These are phyloP conservation scores for Corvus hawaiiensis DNA, from an alignment of 2,113 vertebrate species.

Conservation along the genomic window DNA sequence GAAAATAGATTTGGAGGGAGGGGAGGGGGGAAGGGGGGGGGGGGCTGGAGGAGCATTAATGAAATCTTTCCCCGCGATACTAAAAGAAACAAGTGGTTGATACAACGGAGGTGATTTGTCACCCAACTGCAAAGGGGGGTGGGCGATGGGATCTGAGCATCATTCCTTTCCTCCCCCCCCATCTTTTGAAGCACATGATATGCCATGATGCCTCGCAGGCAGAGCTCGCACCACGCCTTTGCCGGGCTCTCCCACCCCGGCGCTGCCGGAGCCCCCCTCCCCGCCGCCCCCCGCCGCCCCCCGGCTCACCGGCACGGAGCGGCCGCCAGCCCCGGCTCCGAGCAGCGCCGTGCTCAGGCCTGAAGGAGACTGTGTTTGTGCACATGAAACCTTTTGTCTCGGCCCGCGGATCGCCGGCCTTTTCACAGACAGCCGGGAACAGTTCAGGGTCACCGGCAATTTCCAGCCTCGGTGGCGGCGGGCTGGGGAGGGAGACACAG, in stretches of 20 bases:
- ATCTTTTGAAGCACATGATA: not conserved
- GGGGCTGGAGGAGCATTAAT: not conserved
- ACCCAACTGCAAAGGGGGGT: not conserved
- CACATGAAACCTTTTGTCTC: conserved; percentile 64
- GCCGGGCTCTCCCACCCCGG: not conserved
- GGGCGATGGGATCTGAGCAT: not conserved
- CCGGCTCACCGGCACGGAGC: not conserved
- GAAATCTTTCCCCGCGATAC: conserved; percentile 45
- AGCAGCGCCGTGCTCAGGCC: not conserved
- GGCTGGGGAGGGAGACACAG: not conserved
- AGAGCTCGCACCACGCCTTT: not conserved
- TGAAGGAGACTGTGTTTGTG: not conserved
- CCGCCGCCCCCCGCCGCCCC: too few relatives aligned
- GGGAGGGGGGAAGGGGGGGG: not conserved
- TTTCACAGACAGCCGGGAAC: not conserved
- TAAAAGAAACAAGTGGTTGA: conserved; percentile 58
- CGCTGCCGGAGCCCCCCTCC: too few relatives aligned
- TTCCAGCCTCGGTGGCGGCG: not conserved
- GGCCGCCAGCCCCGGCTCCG: not conserved
- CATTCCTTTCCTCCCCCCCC: not conserved
- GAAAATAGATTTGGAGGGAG: conserved; percentile 54
- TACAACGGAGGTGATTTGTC: conserved; percentile 52
- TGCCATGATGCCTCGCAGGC: not conserved
- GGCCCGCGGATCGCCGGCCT: not conserved
- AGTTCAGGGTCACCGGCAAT: conserved; percentile 37